Base-by-base conservation (phyloP, 2,113 vertebrate genomes). In the Thermophis baileyi region DNA sequence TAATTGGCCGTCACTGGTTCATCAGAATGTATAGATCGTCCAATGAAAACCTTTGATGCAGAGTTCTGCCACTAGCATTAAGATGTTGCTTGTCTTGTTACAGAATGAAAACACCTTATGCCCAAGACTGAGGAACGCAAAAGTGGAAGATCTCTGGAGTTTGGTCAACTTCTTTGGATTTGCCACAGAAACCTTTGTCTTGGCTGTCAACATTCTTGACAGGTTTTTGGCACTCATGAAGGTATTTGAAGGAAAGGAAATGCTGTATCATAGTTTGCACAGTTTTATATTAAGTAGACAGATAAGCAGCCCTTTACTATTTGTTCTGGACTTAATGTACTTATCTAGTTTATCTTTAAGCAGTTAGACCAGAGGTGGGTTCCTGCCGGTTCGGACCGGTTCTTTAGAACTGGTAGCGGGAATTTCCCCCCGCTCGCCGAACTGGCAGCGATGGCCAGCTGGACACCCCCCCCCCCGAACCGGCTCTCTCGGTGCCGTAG, bases 181-280 rank as follows among this genome's bases (percentile, higher is more conserved):
- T 97, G 98, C 98, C 95, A 99, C 99, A 3, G 98, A 99, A 97
- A 99, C 99, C 0, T 99, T 99, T 94, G 99, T 99, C 93, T 96
- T 99, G 97, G 98, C 99, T 89, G 99, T 99, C 55, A 99, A 99
- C 97, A 98, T 99, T 96, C 97, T 99, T 96, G 99, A 99, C 96
- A 98, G 99, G 97, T 99, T 99, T 96, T 95, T 99, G 97, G 99
- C 99, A 94, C 98, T 99, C 95, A 99, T 99, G 98, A 99, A 98
- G 98, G 99, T 99, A 98, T 81, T 22, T 6, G 0, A 0, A 25
- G 35, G 2, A 44, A 53, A 90, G n/a, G 47, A 53, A 54, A 3
- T 51, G 0, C 8, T 18, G 49, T 49, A 30, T 89, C 16, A 44
- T 4, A 55, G 16, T 50, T 53, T 57, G 4, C 46, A 25, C 6